Base-by-base conservation (phyloP, 2,113 vertebrate genomes). In the Myxocyprinus asiaticus region DNA sequence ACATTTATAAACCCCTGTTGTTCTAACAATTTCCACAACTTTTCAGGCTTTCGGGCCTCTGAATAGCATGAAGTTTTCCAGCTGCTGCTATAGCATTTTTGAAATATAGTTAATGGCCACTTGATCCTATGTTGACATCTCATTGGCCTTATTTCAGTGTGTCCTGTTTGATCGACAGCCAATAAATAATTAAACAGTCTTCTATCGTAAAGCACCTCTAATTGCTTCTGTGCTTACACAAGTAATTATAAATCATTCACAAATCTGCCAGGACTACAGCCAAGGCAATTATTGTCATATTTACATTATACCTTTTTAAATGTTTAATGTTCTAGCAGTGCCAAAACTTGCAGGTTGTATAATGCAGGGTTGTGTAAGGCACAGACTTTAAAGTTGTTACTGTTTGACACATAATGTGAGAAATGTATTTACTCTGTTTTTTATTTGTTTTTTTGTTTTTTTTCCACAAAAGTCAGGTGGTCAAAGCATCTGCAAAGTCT, bases 221-320 rank as follows among this genome's bases (percentile, higher is more conserved):
- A 91, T 90, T 87, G 87, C 83, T 85, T 84, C 82, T 70, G 85
- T 88, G 88, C 90, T 91, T 92, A 87, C 87, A 83, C 85, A 83
- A 86, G 81, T 86, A 88, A 91, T 88, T 87, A 88, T 87, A 86
- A 84, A 87, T 88, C 88, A 85, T 91, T 91, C 86, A 84, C 81
- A 86, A 77, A 79, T 80, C 44, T 79, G 55, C 14, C 51, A 67
- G 44, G 51, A 85, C 68, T 56, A 74, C 80, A 84, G 77, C 84
- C 84, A 64, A 6, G 80, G 88, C 84, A 90, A 86, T 89, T 89
- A 87, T 80, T 81, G 78, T 72, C 58, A 70, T 66, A 55, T 72
- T 47, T 11, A 10, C n/a, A n/a, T 17, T 7, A 72, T 6, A 59
- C 42, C 3, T 9, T 58, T n/a, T 17, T 15, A 17, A 47, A 72